Conservation (phyloP, 2,113 vertebrate species). For the Neolamprologus devosi region DNA sequence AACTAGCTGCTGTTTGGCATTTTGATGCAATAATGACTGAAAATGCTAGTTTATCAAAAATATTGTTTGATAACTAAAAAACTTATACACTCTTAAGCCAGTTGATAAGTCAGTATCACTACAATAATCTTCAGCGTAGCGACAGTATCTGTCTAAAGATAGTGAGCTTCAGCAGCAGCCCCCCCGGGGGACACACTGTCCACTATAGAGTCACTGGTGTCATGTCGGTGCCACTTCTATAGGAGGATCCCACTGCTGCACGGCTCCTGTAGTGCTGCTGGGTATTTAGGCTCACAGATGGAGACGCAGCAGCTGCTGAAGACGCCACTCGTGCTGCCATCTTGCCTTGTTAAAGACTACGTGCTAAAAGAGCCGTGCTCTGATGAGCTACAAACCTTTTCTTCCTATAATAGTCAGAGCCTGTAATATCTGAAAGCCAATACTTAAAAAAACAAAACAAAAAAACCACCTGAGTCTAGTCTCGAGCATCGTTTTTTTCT, state of each 20-base stretch:
- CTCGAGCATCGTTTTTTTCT: not conserved
- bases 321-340: constrained; percentile 21
- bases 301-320: constrained; percentile 48
- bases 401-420: not conserved
- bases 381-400: constrained; percentile 1
- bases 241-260: constrained; percentile 26
- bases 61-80: not conserved
- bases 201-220: constrained; percentile 27
- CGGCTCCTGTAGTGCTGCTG: constrained; percentile 37
- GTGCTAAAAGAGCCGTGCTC: not conserved
- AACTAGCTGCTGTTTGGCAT: not conserved
- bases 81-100: not conserved
- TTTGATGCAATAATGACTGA: not conserved
- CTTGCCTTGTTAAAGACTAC: constrained; percentile 15
- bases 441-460: not conserved
- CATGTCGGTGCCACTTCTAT: constrained; percentile 43
- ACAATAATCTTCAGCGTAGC: not conserved
- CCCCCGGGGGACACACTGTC: not conserved
- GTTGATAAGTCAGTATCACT: not conserved
- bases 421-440: not conserved
- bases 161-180: not conserved
- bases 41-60: not conserved
- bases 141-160: constrained; percentile 12
- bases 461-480: not conserved
- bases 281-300: constrained; percentile 52